These are phyloP conservation scores for Isaurus tuberculatus DNA, from an alignment of 92 coral and sea anemone genomes.

Conservation along the genomic window DNA sequence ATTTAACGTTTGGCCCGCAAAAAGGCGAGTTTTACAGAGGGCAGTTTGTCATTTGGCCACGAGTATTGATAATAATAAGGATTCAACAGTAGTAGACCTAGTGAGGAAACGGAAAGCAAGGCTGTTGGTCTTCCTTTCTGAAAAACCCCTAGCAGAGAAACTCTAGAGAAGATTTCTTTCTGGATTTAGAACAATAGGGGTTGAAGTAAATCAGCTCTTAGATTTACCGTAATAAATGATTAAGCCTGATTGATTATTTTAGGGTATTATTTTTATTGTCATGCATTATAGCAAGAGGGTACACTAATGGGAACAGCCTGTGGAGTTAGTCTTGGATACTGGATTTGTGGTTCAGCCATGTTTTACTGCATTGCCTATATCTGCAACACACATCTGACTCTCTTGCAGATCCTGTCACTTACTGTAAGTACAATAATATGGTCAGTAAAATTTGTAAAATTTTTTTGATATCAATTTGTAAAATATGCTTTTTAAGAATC, in stretches of 20 bases:
- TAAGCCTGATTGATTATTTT: too few relatives aligned
- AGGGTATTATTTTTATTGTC: not conserved
- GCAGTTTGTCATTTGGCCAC: too few relatives aligned
- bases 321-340: slow-evolving; percentile 97
- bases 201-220: too few relatives aligned
- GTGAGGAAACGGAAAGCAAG: too few relatives aligned
- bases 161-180: too few relatives aligned
- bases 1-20: too few relatives aligned
- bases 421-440: slow-evolving; percentile 74
- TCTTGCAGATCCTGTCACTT: slow-evolving; percentile 91
- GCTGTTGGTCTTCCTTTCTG: too few relatives aligned
- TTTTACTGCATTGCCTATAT: slow-evolving; percentile 89
- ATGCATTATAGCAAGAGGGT: slow-evolving; percentile 89
- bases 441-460: not conserved
- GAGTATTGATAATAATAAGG: too few relatives aligned
- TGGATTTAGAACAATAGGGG: not conserved
- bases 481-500: not conserved
- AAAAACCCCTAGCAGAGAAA: too few relatives aligned
- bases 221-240: too few relatives aligned
- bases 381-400: slow-evolving; percentile 95
- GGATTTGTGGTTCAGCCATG: slow-evolving; percentile 96
- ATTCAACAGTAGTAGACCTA: too few relatives aligned
- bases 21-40: too few relatives aligned
- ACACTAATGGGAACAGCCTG: slow-evolving; percentile 98
- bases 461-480: not conserved